Evolutionary conservation across 2,113 vertebrate species (phyloP).

Genomic region (Ranitomeya variabilis): DNA sequence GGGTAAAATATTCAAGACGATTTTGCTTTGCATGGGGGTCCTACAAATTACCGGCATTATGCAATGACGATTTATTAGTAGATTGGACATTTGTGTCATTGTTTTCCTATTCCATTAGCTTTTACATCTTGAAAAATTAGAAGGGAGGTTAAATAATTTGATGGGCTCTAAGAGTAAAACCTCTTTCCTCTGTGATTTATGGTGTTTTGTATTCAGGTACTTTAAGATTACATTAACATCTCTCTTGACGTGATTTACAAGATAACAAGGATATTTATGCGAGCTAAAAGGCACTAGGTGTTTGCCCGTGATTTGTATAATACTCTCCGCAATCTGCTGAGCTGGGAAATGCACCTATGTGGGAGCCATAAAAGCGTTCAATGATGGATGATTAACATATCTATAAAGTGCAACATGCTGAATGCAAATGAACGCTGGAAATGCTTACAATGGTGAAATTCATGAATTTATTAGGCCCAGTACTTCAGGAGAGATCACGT

Average conservation of each 20-base stretch:
- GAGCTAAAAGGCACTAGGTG: slow-evolving; percentile 11
- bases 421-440: slow-evolving; percentile 17
- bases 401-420: background rate
- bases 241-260: slow-evolving; percentile 38
- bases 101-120: slow-evolving; percentile 38
- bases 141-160: slow-evolving; percentile 37
- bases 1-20: background rate
- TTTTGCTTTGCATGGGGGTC: slow-evolving; percentile 5
- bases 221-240: slow-evolving; percentile 48
- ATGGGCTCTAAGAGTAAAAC: slow-evolving; percentile 22
- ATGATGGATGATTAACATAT: slow-evolving; percentile 34
- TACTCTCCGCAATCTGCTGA: slow-evolving; percentile 22
- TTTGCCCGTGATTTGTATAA: slow-evolving; percentile 43
- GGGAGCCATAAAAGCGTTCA: slow-evolving; percentile 38
- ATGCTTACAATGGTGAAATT: background rate
- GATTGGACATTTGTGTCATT: slow-evolving; percentile 20
- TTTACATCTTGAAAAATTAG: slow-evolving; percentile 34
- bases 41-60: background rate
- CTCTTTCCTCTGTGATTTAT: slow-evolving; percentile 10
- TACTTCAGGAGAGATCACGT: background rate
- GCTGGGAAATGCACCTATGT: slow-evolving; percentile 30
- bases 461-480: background rate
- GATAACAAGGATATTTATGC: slow-evolving; percentile 22
- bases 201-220: slow-evolving; percentile 42
- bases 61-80: slow-evolving; percentile 38